Base-by-base conservation (phyloP, 2,888 invertebrate genomes). In the Liopterus haemorrhoidalis region DNA sequence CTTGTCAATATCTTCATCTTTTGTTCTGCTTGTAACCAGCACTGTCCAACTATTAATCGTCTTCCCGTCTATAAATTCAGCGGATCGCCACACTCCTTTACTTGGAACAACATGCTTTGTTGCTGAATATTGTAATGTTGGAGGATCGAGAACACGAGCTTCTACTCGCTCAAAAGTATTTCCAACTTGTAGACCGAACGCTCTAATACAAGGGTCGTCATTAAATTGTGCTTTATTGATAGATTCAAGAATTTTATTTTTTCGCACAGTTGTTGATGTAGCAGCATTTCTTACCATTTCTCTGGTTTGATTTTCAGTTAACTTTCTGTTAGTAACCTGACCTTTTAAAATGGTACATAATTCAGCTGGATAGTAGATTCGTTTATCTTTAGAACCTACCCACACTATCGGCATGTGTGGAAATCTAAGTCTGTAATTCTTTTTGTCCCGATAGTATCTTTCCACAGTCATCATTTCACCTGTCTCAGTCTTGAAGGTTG, bases 211-310 rank as follows among this genome's bases (percentile, higher is more conserved):
- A 0, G 76, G 66, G 60, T 71, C 64, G 0, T 51, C 3, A 48
- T 71, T 70, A 45, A 68, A 67, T 2, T 58, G 48, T 9, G 69
- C 63, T 11, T 45, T 45, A 0, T 35, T 16, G 21, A 68, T 60
- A 46, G 83, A 74, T 37, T 78, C 74, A 63, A 82, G 75, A 41
- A 97, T 96, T 66, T 91, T 93, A 0, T 66, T 51, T 61, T 89
- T 86, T 15, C 97, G 75, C 8, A 70, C 75, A 5, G 76, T 71
- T 0, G 96, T 88, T 1, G 80, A 75, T 0, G 90, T 83, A 0
- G 96, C 95, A 0, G 96, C 88, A 27, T 76, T 73, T 61, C 70
- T 79, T 40, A 97, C 93, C 91, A 99, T 93, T 0, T 75, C 78
- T 0, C 85, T 72, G 0, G 94, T 86, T 67, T 96, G 95, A 20